A percentile compares a stretch with the other conserved stretches of the same genome.
Conservation (phyloP, 2,797 vertebrate genomes). For the Crocidura indochinensis region DNA sequence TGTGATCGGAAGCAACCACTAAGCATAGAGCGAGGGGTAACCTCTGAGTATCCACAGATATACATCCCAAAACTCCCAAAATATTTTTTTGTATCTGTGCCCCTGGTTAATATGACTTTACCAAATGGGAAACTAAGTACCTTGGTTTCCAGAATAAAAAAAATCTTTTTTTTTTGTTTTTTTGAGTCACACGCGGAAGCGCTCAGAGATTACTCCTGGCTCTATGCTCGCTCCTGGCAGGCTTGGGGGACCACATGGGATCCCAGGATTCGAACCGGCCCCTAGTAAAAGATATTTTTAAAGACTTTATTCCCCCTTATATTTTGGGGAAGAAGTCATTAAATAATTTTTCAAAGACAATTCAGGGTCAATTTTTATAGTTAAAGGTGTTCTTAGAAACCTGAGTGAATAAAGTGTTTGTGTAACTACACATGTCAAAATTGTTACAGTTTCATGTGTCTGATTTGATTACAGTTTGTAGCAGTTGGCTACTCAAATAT, state of each 20-base stretch:
- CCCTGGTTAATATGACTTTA: conserved; percentile 24
- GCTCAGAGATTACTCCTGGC: no score
- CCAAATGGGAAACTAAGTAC: conserved; percentile 53
- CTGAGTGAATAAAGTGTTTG: conserved; percentile 17
- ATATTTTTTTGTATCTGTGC: neutral
- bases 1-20: no score
- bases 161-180: no score
- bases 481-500: neutral
- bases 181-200: no score
- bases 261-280: no score
- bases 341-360: conserved; percentile 51
- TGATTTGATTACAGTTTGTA: conserved; percentile 12
- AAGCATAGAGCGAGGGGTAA: no score
- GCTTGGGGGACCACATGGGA: no score
- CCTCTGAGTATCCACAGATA: no score
- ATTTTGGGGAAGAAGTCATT: neutral
- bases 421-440: neutral
- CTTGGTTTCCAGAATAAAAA: neutral
- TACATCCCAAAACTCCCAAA: neutral
- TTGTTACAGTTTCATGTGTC: neutral
- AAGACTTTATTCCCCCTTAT: conserved; percentile 22
- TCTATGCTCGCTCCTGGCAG: no score
- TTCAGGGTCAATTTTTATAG: conserved; percentile 40
- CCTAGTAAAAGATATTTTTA: conserved; percentile 38
- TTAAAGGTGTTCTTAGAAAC: conserved; percentile 26